A percentile compares a stretch with the other conserved stretches of the same genome.
Conservation (phyloP, 2,113 vertebrate genomes). For the Cyanoderma ruficeps region DNA sequence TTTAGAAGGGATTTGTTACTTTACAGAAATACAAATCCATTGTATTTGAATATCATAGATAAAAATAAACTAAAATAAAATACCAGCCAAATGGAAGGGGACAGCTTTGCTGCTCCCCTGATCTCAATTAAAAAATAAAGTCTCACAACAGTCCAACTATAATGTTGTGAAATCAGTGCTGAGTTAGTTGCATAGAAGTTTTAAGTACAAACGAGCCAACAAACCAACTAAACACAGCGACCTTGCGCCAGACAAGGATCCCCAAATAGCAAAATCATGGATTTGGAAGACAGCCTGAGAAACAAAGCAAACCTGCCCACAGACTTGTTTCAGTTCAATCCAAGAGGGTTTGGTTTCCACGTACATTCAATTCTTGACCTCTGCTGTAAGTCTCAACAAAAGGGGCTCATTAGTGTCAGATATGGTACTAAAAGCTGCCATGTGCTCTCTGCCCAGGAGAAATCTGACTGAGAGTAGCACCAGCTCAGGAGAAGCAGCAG, state of each 20-base stretch:
- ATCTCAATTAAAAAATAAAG: background rate
- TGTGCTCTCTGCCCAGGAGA: background rate
- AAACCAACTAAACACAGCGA: background rate
- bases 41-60: background rate
- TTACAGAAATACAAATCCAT: background rate
- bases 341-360: background rate
- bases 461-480: background rate
- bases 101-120: background rate
- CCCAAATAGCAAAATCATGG: background rate
- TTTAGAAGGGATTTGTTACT: background rate
- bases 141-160: background rate
- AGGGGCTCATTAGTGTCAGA: background rate
- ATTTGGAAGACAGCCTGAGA: background rate
- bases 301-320: background rate
- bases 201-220: background rate
- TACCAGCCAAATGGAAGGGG: background rate
- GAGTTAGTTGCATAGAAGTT: background rate
- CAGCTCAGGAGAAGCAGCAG: background rate
- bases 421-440: background rate
- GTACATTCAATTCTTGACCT: background rate
- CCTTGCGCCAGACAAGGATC: background rate
- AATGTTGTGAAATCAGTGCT: background rate
- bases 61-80: background rate
- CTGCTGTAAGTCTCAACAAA: background rate
- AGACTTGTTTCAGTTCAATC: background rate